Base-by-base conservation (phyloP, 2,113 vertebrate species). In the Prietella phreatophila region DNA sequence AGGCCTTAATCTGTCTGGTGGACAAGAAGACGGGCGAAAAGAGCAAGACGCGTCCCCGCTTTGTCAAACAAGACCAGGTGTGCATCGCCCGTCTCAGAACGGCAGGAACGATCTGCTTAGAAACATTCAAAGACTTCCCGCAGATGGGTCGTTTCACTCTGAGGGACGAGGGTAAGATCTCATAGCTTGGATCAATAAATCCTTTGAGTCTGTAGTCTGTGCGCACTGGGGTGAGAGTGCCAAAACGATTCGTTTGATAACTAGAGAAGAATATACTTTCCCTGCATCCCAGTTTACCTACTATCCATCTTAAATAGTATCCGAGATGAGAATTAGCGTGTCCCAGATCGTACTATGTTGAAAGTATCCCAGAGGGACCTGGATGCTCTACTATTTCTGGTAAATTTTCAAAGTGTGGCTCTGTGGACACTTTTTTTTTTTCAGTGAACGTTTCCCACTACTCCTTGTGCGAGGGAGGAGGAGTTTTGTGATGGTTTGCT, bases 1-100 rank as follows among this genome's bases (percentile, higher is more conserved):
- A 99, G 98, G 98, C 98, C 96, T 98, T 99, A 97, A 99, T 99
- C 93, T 99, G 98, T 94, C 95, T 99, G 96, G 98, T 99, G 95
- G 98, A 99, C 95, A 99, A 99, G 95, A 99, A 99, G 94, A 96
- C 97, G 33, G 98, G 98, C 88, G 98, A 99, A 90, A 99, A 99
- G 92, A 99, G 97, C 94, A 99, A 98, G 96, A 98, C 96, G 73
- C 96, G 98, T 89, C 98, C 98, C 53, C 98, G 98, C 90, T 99
- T 99, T 89, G 98, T 99, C 82, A 99, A 99, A 94, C 97, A 99
- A 95, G 98, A 99, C 95, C 98, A 99, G 96, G 98, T 99, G 79
- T 99, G 97, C 91, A 99, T 99, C 85, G 98, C 98, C 88, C 96
- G 97, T 93, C 96, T 99, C 91, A 95, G 96, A 92, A 97, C 98